These are phyloP conservation scores for Falco columbarius DNA, from an alignment of 2,797 vertebrate species.

Conservation along the genomic window DNA sequence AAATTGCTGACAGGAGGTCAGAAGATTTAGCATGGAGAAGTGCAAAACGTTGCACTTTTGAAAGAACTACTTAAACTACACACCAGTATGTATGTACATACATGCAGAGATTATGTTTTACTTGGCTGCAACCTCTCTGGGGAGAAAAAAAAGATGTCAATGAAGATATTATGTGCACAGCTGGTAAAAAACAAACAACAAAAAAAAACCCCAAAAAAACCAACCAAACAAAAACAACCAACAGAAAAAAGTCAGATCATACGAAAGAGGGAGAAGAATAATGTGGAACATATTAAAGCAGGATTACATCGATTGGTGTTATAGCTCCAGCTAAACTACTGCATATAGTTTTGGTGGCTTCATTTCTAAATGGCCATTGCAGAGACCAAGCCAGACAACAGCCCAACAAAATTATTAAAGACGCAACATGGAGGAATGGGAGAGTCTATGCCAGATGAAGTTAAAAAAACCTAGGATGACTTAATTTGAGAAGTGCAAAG, in stretches of 20 bases:
- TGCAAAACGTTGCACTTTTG: background rate
- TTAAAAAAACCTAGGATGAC: background rate
- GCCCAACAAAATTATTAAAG: background rate
- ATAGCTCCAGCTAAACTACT: background rate
- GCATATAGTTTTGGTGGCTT: background rate
- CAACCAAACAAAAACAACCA: background rate
- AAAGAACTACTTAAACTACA: background rate
- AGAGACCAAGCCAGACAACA: background rate
- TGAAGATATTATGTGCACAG: background rate
- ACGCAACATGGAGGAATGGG: background rate
- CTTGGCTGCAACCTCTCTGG: background rate
- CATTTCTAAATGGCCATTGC: background rate
- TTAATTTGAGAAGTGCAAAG: conserved; percentile 52
- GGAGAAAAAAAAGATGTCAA: background rate
- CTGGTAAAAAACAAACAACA: background rate
- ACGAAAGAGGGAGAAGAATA: background rate
- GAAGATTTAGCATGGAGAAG: background rate
- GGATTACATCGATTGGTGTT: background rate
- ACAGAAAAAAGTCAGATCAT: background rate
- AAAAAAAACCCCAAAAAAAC: background rate
- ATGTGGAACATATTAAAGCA: background rate
- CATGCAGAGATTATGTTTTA: background rate
- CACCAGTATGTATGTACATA: background rate
- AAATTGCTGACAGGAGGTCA: background rate
- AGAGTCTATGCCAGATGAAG: background rate